phyloP scores from a whole-genome alignment of 2,888 invertebrate genomes.

The Brenthis ino region DNA sequence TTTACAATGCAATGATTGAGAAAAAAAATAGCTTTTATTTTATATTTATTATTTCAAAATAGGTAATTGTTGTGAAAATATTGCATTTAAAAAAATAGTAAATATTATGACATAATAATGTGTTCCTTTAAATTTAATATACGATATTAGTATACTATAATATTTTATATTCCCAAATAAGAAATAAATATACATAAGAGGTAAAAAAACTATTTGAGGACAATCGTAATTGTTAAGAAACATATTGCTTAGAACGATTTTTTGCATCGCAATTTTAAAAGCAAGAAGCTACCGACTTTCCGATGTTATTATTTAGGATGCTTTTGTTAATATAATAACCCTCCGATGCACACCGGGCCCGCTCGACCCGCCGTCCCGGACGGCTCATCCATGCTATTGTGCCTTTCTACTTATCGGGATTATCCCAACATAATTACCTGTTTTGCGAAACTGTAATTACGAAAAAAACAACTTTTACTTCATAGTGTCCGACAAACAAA shows the following conservation, averaged over 20 bases:
- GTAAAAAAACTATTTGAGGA: not conserved
- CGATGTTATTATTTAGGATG: conserved; percentile 70
- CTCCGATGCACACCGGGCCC: conserved; percentile 65
- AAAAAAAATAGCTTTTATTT: no score
- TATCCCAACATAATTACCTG: conserved; percentile 76
- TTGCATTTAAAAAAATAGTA: no score
- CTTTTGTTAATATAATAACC: conserved; percentile 64
- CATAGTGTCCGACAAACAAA: conserved; percentile 61
- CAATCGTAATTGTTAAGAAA: conserved; percentile 32
- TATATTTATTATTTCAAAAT: no score
- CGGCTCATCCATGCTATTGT: conserved; percentile 65
- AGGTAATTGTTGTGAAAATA: no score
- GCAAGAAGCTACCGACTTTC: conserved; percentile 81
- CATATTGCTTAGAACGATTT: conserved; percentile 50
- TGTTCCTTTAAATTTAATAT: no score
- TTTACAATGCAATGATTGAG: no score
- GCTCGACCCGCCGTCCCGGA: conserved; percentile 46
- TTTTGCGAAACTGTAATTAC: conserved; percentile 72
- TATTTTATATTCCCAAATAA: no score
- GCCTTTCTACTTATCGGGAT: conserved; percentile 64
- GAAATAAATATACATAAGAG: no score
- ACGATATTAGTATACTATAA: no score
- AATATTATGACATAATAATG: no score
- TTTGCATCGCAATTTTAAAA: conserved; percentile 66
- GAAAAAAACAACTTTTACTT: conserved; percentile 58